A percentile compares a stretch with the other conserved stretches of the same genome.
Conservation (phyloP, 2,888 invertebrate genomes). For the Nycteola revayana region DNA sequence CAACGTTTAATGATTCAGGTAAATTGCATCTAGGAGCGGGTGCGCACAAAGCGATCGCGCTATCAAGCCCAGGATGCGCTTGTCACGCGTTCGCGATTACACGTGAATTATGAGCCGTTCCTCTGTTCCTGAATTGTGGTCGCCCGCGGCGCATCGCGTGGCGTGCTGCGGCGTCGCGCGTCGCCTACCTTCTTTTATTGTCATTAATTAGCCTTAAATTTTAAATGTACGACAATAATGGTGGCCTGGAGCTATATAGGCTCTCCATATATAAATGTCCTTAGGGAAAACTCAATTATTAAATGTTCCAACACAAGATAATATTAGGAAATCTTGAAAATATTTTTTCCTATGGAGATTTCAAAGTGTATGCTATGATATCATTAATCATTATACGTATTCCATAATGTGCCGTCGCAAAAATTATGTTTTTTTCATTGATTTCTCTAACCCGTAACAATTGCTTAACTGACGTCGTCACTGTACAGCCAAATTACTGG, state of each 20-base stretch:
- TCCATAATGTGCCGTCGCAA: no score
- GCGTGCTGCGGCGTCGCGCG: slow-evolving; percentile 25
- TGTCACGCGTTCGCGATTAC: slow-evolving; percentile 59
- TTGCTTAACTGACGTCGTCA: no score
- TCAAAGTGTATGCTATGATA: no score
- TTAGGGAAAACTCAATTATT: no score
- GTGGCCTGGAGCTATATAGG: slow-evolving; percentile 14
- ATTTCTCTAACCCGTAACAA: no score
- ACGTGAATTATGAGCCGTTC: slow-evolving; percentile 66
- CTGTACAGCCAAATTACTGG: no score
- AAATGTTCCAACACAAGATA: no score
- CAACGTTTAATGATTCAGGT: slow-evolving; percentile 48
- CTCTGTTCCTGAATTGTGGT: slow-evolving; percentile 56
- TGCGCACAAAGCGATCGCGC: slow-evolving; percentile 51
- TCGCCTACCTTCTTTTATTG: slow-evolving; percentile 33
- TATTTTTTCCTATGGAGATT: no score
- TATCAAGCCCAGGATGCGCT: slow-evolving; percentile 67
- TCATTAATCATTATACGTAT: no score
- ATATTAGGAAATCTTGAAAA: no score
- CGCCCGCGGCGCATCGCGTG: slow-evolving; percentile 45
- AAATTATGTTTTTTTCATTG: no score
- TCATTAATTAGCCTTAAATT: slow-evolving; percentile 37
- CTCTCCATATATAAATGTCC: no score
- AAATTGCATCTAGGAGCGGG: slow-evolving; percentile 44
- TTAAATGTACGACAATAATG: slow-evolving; percentile 28